These are phyloP conservation scores for Homarus americanus DNA, from an alignment of 1,140 invertebrate species.

Conservation along the genomic window DNA sequence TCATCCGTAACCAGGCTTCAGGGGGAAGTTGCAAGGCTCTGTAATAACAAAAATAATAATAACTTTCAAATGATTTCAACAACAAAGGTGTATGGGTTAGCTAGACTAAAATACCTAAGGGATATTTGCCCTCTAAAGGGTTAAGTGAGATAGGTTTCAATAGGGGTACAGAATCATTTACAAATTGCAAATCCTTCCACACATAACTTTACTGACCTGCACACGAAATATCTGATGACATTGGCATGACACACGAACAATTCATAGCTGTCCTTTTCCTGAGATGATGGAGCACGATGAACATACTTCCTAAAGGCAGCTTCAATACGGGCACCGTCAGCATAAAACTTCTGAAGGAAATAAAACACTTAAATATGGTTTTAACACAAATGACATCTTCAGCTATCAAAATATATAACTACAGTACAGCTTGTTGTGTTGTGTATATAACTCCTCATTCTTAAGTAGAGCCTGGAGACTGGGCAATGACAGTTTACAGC, in stretches of 20 bases:
- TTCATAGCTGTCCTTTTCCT: slow-evolving; percentile 91
- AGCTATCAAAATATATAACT: not conserved
- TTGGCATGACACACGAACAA: slow-evolving; percentile 98
- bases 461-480: no score
- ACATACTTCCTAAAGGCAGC: slow-evolving; percentile 97
- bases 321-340: slow-evolving; percentile 97
- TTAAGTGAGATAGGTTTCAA: no score
- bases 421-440: no score
- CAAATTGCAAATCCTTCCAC: no score
- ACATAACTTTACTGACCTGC: slow-evolving; percentile 81
- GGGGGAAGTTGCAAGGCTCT: slow-evolving; percentile 96
- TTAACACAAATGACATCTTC: not conserved
- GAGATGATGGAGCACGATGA: slow-evolving; percentile 89
- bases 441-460: no score
- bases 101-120: no score
- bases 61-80: no score
- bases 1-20: slow-evolving; percentile 96
- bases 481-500: no score
- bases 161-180: no score
- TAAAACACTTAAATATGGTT: no score
- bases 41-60: slow-evolving; percentile 79
- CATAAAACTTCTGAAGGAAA: slow-evolving; percentile 89
- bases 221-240: slow-evolving; percentile 98
- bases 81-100: no score
- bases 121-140: no score